Conservation (phyloP, 2,888 invertebrate species). For the Calameuta pallipes region DNA sequence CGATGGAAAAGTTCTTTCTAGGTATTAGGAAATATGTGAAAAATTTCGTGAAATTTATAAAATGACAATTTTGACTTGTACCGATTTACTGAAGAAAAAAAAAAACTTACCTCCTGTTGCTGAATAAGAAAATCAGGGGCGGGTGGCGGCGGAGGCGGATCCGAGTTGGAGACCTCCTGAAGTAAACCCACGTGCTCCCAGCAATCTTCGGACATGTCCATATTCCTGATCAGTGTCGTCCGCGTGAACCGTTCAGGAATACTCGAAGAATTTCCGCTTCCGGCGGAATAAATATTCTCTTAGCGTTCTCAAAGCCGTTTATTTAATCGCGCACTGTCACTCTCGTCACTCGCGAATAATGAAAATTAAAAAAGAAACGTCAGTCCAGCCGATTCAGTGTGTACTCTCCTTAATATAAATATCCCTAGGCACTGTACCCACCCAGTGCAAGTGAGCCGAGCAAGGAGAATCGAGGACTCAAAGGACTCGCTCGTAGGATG, state of each 20-base stretch:
- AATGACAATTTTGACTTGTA: background rate
- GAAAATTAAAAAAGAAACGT: background rate
- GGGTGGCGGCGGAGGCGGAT: slow-evolving; percentile 45
- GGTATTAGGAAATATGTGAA: background rate
- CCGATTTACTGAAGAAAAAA: too few relatives aligned
- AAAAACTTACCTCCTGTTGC: slow-evolving; percentile 54
- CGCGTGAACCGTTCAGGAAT: background rate
- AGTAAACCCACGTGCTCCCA: slow-evolving; percentile 65
- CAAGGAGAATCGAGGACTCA: background rate
- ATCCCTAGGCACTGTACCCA: background rate
- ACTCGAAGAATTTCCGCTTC: slow-evolving; percentile 1
- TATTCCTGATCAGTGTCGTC: slow-evolving; percentile 27
- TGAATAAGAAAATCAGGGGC: slow-evolving; percentile 54
- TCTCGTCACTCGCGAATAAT: slow-evolving; percentile 8
- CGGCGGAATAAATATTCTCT: background rate
- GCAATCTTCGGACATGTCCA: slow-evolving; percentile 63
- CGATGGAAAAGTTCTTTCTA: background rate
- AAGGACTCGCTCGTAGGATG: background rate
- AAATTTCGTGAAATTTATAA: background rate
- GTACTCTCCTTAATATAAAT: background rate
- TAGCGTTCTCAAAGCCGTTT: background rate
- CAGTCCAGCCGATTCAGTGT: background rate
- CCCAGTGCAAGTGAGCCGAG: background rate
- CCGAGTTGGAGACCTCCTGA: slow-evolving; percentile 57
- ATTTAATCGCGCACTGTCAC: slow-evolving; percentile 27